Percentiles rank a stretch among this genome's conserved stretches.
phyloP scores from a whole-genome alignment of 2,113 vertebrate species.

The Tragelaphus buxtoni region DNA sequence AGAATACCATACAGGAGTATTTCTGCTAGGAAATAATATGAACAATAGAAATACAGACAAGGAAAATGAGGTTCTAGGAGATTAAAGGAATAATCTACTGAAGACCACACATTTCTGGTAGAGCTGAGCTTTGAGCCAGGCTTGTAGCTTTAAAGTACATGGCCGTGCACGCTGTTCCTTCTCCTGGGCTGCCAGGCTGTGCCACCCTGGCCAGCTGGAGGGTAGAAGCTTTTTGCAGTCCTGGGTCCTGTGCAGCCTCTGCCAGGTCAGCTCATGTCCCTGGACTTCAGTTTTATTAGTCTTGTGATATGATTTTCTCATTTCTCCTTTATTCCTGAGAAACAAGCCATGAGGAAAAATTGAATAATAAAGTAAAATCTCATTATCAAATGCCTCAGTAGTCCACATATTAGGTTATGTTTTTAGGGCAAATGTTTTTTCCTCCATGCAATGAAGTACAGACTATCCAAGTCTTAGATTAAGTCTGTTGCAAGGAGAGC shows the following conservation, averaged over 20 bases:
- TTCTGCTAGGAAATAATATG: background rate
- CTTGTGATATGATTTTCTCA: constrained; percentile 22
- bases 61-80: background rate
- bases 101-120: background rate
- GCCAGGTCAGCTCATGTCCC: background rate
- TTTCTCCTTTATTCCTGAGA: constrained; percentile 33
- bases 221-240: background rate
- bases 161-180: background rate
- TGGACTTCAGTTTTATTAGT: background rate
- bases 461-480: background rate
- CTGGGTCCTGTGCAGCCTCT: background rate
- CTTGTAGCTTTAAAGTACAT: background rate
- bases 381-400: background rate
- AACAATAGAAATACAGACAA: background rate
- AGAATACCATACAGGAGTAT: background rate
- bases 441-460: background rate
- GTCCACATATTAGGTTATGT: background rate
- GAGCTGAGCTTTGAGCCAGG: background rate
- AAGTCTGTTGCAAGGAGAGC: background rate
- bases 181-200: background rate
- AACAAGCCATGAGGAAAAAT: constrained; percentile 1
- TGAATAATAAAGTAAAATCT: constrained; percentile 44
- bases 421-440: background rate
- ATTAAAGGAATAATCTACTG: background rate
- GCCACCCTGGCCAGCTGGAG: background rate